A percentile compares a stretch with the other conserved stretches of the same genome.
Evolutionary conservation across 2,888 invertebrate species (phyloP).

Genomic region (Toxonevra muliebris): DNA sequence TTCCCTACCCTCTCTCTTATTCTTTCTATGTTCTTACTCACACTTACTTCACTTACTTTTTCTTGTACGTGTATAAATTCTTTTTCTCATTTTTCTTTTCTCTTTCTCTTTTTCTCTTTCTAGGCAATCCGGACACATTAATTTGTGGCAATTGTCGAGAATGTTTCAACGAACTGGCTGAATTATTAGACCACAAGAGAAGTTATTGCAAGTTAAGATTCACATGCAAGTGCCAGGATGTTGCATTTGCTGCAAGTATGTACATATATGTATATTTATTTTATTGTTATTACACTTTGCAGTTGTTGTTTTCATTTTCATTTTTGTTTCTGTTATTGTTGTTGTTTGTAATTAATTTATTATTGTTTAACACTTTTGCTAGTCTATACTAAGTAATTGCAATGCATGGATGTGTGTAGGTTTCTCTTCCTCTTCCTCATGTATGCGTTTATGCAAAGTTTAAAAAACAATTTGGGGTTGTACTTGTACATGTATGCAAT

Average conservation of each 20-base stretch:
- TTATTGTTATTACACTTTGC: constrained; percentile 23
- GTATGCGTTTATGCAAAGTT: not conserved
- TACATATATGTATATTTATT: constrained; percentile 27
- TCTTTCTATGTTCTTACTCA: too few species aligned
- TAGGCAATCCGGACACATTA: constrained; percentile 78
- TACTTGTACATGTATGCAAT: not conserved
- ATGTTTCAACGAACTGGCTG: constrained; percentile 76
- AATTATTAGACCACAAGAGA: constrained; percentile 79
- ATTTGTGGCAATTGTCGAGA: constrained; percentile 83
- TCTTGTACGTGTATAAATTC: too few species aligned
- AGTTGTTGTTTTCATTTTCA: constrained; percentile 17
- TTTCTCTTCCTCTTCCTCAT: not conserved
- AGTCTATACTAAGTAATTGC: constrained; percentile 22
- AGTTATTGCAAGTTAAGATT: constrained; percentile 77
- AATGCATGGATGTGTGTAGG: constrained; percentile 22
- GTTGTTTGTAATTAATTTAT: constrained; percentile 60
- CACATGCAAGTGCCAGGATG: constrained; percentile 75
- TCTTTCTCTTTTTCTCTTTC: constrained; percentile 48
- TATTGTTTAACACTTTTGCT: constrained; percentile 60
- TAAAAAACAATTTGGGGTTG: not conserved
- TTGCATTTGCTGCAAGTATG: constrained; percentile 66
- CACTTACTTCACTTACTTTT: too few species aligned
- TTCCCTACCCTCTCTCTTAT: too few species aligned
- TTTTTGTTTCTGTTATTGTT: constrained; percentile 33
- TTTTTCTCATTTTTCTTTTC: too few species aligned